These are phyloP conservation scores for Anolis sagrei DNA, from an alignment of 2,113 vertebrate species.

Conservation along the genomic window DNA sequence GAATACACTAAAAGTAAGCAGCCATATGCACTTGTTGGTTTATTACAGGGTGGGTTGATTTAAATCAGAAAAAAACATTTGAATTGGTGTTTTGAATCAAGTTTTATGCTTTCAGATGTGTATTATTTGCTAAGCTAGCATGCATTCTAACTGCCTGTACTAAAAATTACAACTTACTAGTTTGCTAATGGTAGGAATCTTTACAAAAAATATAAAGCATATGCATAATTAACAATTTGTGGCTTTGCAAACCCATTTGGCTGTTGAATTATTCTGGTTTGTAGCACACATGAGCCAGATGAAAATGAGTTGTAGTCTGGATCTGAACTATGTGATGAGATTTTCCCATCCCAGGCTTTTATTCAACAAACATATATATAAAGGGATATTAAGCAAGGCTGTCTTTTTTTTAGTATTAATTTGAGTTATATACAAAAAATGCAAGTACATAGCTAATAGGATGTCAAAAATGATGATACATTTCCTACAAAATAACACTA, in stretches of 20 bases:
- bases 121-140: background rate
- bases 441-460: too few relatives aligned
- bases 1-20: conserved; percentile 87
- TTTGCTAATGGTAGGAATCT: background rate
- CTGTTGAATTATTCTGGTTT: background rate
- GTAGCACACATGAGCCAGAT: background rate
- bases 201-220: background rate
- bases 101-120: background rate
- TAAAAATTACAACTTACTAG: background rate
- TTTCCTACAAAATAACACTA: too few relatives aligned
- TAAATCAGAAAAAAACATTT: background rate
- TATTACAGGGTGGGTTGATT: background rate
- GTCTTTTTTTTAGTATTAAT: too few relatives aligned
- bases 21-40: background rate
- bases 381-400: background rate
- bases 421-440: too few relatives aligned
- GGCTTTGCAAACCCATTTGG: background rate
- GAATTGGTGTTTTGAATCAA: background rate
- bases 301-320: background rate
- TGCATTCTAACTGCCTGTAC: background rate
- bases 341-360: background rate
- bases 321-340: background rate
- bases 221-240: too few relatives aligned
- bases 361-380: background rate
- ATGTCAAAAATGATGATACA: too few relatives aligned